A percentile compares a stretch with the other conserved stretches of the same genome.
phyloP scores from a whole-genome alignment of 2,113 vertebrate genomes.

The Pomatostomus ruficeps region DNA sequence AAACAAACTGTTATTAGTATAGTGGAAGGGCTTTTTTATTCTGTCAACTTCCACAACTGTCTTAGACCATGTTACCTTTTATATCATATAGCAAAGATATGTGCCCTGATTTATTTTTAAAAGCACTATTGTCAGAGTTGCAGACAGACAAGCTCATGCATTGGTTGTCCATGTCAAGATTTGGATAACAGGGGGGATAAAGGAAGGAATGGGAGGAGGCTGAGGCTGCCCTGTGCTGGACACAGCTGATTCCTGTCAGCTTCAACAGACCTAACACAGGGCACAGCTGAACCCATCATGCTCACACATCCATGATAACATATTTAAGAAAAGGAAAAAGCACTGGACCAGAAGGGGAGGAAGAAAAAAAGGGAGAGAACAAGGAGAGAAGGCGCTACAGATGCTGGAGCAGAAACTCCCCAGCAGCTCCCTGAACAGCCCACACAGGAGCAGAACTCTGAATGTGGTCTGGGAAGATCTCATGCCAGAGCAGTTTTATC shows the following conservation, averaged over 20 bases:
- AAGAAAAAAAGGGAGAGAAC: background rate
- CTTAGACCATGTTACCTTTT: background rate
- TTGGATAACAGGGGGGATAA: background rate
- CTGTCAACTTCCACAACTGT: background rate
- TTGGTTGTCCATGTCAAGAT: fast-evolving
- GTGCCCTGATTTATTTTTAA: background rate
- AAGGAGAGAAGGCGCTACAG: fast-evolving
- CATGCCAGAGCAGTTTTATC: fast-evolving
- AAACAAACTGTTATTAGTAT: background rate
- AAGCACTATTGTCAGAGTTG: background rate
- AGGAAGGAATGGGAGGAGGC: background rate
- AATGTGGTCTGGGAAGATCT: background rate
- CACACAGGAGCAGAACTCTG: background rate
- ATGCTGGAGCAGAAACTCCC: background rate
- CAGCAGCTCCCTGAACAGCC: background rate
- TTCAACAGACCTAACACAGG: background rate
- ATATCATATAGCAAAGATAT: background rate
- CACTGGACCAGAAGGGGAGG: background rate
- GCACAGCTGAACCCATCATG: background rate
- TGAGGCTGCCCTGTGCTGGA: fast-evolving
- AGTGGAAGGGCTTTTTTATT: background rate
- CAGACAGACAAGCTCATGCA: background rate
- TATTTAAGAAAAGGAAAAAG: background rate
- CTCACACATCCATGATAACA: background rate
- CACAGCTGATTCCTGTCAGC: background rate